phyloP scores from a whole-genome alignment of 2,888 invertebrate species.

The Dryobotodes eremita region DNA sequence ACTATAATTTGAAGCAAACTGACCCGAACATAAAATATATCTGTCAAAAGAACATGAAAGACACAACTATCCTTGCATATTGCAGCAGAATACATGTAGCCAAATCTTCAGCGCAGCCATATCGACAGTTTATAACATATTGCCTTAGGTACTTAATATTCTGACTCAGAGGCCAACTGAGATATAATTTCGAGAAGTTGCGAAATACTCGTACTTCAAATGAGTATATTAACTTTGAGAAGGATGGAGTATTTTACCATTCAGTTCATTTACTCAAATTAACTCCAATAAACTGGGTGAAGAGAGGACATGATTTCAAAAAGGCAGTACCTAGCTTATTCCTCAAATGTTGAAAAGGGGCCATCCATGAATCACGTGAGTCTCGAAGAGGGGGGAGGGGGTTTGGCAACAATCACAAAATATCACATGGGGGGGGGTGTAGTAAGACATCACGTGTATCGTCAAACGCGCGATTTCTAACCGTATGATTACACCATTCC shows the following conservation, averaged over 20 bases:
- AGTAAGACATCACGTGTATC: too few species aligned
- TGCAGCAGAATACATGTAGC: slow-evolving; percentile 20
- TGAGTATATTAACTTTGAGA: slow-evolving; percentile 8
- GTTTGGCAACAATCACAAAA: too few species aligned
- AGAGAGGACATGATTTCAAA: neutral
- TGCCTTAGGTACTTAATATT: slow-evolving; percentile 38
- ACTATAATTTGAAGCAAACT: neutral
- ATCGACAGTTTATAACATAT: slow-evolving; percentile 30
- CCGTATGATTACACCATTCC: too few species aligned
- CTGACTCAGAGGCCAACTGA: slow-evolving; percentile 23
- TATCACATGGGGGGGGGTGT: too few species aligned
- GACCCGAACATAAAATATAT: slow-evolving; percentile 7
- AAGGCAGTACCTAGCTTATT: neutral
- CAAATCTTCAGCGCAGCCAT: slow-evolving; percentile 21
- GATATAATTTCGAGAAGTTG: slow-evolving; percentile 37
- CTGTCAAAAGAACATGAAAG: slow-evolving; percentile 7
- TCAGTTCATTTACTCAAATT: slow-evolving; percentile 18
- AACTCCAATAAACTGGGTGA: neutral
- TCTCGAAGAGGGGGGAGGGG: too few species aligned
- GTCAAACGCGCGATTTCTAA: too few species aligned
- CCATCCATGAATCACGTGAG: too few species aligned
- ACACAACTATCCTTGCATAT: neutral
- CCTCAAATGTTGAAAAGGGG: neutral
- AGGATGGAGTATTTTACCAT: slow-evolving; percentile 17
- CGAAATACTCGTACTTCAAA: slow-evolving; percentile 17